A percentile compares a stretch with the other conserved stretches of the same genome.
Conservation (phyloP, 1,140 invertebrate species). For the Megathymus violae region DNA sequence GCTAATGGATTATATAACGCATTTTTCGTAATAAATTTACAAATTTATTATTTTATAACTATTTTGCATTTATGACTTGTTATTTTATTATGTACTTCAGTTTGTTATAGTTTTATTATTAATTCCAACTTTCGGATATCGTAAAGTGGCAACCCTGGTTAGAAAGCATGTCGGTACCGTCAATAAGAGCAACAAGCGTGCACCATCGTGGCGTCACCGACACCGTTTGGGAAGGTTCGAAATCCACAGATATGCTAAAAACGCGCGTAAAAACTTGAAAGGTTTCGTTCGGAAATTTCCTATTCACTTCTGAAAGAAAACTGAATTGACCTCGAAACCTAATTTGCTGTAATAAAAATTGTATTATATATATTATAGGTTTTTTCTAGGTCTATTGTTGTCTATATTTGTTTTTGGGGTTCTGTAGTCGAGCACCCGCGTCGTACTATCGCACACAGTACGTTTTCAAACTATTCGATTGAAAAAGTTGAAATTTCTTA, state of each 20-base stretch:
- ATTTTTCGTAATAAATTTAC: too few species aligned
- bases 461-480: too few species aligned
- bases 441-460: too few species aligned
- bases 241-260: not conserved
- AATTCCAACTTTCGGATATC: not conserved
- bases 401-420: too few species aligned
- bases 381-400: not conserved
- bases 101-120: not conserved
- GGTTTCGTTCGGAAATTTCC: not conserved
- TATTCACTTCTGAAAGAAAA: not conserved
- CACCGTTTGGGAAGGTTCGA: conserved; percentile 10
- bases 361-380: not conserved
- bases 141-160: conserved; percentile 35
- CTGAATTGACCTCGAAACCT: not conserved
- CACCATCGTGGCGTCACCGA: conserved; percentile 46
- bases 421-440: too few species aligned
- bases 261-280: not conserved
- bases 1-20: too few species aligned
- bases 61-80: too few species aligned
- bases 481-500: too few species aligned
- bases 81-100: not conserved
- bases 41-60: too few species aligned
- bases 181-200: conserved; percentile 58
- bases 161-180: conserved; percentile 64
- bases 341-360: not conserved